phyloP scores from a whole-genome alignment of 1,140 invertebrate genomes.

The Magallana ariakensis region DNA sequence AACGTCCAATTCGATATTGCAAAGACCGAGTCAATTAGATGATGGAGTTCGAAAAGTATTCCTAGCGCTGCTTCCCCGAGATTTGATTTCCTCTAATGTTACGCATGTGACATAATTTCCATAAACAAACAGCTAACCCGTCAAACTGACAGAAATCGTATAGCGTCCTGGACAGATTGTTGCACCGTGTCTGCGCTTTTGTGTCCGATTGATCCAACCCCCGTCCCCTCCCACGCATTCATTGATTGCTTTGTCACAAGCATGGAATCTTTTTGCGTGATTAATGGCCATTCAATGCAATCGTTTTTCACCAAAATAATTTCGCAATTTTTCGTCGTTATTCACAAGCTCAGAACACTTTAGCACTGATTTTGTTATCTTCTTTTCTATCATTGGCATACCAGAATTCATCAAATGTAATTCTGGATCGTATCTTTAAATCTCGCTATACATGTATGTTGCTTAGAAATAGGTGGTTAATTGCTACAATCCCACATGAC shows the following conservation, averaged over 20 bases:
- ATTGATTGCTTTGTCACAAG: slow-evolving; percentile 19
- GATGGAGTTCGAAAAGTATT: background rate
- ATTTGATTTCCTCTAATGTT: background rate
- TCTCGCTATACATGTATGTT: too few species aligned
- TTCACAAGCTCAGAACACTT: too few species aligned
- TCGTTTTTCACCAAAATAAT: background rate
- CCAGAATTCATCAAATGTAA: too few species aligned
- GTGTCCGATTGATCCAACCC: background rate
- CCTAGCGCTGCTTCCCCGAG: background rate
- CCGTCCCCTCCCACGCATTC: background rate
- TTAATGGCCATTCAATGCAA: background rate
- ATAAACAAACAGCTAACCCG: slow-evolving; percentile 1
- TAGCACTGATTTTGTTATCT: too few species aligned
- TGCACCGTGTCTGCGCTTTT: slow-evolving; percentile 5
- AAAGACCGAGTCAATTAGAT: too few species aligned
- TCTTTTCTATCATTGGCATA: too few species aligned
- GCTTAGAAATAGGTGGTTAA: too few species aligned
- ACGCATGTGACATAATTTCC: background rate
- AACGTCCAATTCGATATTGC: too few species aligned
- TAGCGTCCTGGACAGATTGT: background rate
- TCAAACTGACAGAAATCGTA: background rate
- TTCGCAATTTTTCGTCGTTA: background rate
- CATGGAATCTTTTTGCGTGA: background rate
- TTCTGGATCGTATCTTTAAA: too few species aligned
- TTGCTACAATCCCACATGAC: too few species aligned